These are phyloP conservation scores for Dendronephthya gigantea DNA, from an alignment of 64 coral and sea anemone species.

Conservation along the genomic window DNA sequence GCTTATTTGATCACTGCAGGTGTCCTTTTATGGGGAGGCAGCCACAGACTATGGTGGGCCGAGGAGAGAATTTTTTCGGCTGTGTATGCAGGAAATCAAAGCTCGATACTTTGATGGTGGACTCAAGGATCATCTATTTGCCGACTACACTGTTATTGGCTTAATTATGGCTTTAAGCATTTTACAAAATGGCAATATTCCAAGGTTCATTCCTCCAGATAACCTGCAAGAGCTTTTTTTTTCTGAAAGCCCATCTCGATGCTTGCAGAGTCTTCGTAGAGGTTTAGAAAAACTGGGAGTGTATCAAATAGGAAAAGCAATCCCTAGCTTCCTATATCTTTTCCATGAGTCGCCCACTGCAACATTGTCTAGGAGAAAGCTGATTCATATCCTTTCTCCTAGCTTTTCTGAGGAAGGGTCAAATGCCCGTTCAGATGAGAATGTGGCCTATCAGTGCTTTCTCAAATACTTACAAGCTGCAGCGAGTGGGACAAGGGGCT, in stretches of 20 bases:
- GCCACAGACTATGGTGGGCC: constrained; percentile 28
- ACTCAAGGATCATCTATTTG: constrained; percentile 8
- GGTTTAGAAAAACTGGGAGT: constrained; percentile 25
- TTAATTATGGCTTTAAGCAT: constrained; percentile 22
- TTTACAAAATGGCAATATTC: constrained; percentile 27
- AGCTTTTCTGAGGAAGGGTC: not conserved
- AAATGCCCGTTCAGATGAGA: constrained; percentile 14
- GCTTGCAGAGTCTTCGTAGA: constrained; percentile 12
- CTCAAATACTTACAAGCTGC: not conserved
- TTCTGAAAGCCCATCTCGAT: not conserved
- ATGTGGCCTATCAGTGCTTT: not conserved
- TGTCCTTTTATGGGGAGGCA: constrained; percentile 38
- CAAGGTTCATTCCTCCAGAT: constrained; percentile 32
- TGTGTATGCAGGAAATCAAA: constrained; percentile 35
- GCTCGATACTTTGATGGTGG: constrained; percentile 27
- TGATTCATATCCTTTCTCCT: not conserved
- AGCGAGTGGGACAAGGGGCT: not conserved
- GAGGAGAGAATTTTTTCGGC: constrained; percentile 21
- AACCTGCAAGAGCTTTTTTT: constrained; percentile 21
- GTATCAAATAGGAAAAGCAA: constrained; percentile 35
- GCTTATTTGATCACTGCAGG: too few species aligned
- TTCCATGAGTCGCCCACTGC: not conserved
- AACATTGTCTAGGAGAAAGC: not conserved
- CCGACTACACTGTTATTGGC: constrained; percentile 19
- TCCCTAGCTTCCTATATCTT: constrained; percentile 10